Evolutionary conservation across 35 echinoderm and acorn worm species (phyloP), one percentile per base, ranked within the genome.

Genomic region (Heliocidaris tuberculata): DNA sequence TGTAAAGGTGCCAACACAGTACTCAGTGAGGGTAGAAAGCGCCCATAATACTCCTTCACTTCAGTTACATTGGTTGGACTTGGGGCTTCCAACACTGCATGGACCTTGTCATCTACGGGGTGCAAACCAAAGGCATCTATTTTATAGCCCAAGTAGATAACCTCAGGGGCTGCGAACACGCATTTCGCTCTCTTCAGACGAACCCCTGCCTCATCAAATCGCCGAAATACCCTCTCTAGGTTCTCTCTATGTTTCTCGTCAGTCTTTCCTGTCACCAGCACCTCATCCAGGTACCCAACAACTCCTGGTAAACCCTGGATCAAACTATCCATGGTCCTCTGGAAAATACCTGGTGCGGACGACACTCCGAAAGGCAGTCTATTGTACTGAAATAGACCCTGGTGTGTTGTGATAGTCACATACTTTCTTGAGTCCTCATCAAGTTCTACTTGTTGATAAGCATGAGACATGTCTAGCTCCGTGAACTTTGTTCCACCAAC

Each of bases 41-140:
- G n/a, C n/a, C n/a, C 7, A 3, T n/a, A 87, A 29, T 93, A 98
- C 13, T 95, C 50, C 24, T 71, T 95, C 10, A 95, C 24, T 32
- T 98, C 88, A 27, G 91, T 31, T 21, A 98, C 95, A 95, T 92
- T 94, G 7, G 92, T 96, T 50, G 97, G 95, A 8, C 24, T 30
- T 29, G 94, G 94, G 21, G 97, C 95, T 17, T 96, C 61, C 19
- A 90, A 29, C 9, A 98, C 96, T 13, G 94, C 95, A 10, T 95
- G 3, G 0, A 92, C 93, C 47, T 97, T 97, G 21, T 95, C 92
- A 31, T 93, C 60, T 42, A 92, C 48, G 13, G 31, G 88, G 30
- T 96, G 94, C 1, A 97, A 47, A 49, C 97, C 92, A 0, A 94
- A 32, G 2, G 85, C 31, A 86, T 88, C 86, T 16, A 97, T 97